Conservation (phyloP, 2,113 vertebrate genomes). For the Guaruba guarouba region DNA sequence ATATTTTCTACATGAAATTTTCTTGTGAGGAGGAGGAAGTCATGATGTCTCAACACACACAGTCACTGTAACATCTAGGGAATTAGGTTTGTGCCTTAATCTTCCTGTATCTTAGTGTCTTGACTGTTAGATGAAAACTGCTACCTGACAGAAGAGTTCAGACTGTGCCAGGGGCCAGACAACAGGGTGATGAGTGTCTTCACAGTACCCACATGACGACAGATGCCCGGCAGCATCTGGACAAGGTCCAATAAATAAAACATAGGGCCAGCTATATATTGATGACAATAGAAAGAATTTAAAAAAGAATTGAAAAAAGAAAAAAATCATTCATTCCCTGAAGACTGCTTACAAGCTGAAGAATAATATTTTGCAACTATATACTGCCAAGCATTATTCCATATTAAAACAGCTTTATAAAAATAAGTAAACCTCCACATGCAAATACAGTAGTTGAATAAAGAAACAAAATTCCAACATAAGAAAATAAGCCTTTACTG, state of each 20-base stretch:
- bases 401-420: background rate
- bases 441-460: background rate
- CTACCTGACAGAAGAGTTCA: background rate
- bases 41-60: background rate
- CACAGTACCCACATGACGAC: background rate
- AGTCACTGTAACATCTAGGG: background rate
- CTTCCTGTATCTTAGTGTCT: background rate
- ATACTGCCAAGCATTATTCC: background rate
- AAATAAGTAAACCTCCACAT: background rate
- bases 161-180: background rate
- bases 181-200: background rate
- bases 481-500: background rate
- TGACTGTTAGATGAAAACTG: background rate
- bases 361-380: background rate
- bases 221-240: background rate
- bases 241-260: background rate
- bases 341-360: background rate
- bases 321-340: background rate
- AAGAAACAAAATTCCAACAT: background rate
- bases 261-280: accelerated
- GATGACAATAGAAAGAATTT: background rate
- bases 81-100: background rate
- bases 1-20: background rate
- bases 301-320: background rate
- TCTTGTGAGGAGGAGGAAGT: background rate